Evolutionary conservation across 1,140 invertebrate species (phyloP).

Genomic region (Aphelenchoides besseyi): DNA sequence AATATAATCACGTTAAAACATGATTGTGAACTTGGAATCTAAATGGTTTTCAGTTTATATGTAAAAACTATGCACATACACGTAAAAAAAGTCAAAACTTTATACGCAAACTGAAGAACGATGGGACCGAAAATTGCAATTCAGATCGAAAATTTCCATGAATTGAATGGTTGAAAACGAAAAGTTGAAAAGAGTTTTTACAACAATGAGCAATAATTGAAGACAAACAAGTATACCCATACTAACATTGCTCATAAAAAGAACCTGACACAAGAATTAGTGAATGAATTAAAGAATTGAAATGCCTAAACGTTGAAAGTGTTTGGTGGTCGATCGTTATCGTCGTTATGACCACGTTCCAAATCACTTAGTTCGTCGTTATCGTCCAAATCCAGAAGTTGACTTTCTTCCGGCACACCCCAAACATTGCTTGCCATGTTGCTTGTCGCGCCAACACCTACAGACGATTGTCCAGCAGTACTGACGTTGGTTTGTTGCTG

Average conservation of each 20-base stretch:
- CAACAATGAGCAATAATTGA: neutral
- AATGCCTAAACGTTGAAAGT: conserved; percentile 14
- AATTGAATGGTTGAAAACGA: neutral
- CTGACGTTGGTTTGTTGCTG: neutral
- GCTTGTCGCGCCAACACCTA: conserved; percentile 19
- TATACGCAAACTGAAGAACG: too few species aligned
- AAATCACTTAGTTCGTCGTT: neutral
- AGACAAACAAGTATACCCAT: too few species aligned
- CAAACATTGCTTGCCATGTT: conserved; percentile 36
- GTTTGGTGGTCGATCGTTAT: conserved; percentile 1
- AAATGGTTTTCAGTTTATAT: too few species aligned
- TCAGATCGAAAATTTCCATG: too few species aligned
- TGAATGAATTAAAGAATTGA: conserved; percentile 9
- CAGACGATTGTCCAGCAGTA: neutral
- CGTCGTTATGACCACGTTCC: neutral
- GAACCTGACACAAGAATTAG: neutral
- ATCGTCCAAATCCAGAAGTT: conserved; percentile 13
- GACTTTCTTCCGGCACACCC: conserved; percentile 38
- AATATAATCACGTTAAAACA: neutral
- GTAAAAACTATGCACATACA: neutral
- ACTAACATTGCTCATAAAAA: neutral
- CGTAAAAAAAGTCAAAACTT: neutral
- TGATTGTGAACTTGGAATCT: neutral
- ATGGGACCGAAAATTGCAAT: too few species aligned
- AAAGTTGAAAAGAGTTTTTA: neutral